Percentiles rank a stretch among this genome's conserved stretches.
Evolutionary conservation across 1,140 invertebrate genomes (phyloP).

Genomic region (Euwallacea similis): DNA sequence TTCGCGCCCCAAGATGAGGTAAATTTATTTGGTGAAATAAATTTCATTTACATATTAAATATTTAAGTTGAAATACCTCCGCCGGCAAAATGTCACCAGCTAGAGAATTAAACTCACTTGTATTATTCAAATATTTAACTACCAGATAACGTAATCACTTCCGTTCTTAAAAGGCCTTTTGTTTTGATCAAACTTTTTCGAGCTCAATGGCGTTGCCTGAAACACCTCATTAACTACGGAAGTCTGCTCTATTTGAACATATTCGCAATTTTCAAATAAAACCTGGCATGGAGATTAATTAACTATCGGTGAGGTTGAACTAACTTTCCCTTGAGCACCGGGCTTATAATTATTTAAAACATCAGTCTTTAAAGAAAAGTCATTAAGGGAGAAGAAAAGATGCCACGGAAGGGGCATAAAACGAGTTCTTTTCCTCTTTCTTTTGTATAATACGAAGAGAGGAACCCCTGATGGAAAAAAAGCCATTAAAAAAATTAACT

Average conservation of each 20-base stretch:
- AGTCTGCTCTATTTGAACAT: background rate
- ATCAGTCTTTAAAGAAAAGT: slow-evolving; percentile 30
- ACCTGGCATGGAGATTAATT: slow-evolving; percentile 1
- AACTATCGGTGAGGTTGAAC: slow-evolving; percentile 10
- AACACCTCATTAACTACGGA: slow-evolving; percentile 11
- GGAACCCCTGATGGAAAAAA: slow-evolving; percentile 23
- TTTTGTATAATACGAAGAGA: slow-evolving; percentile 25
- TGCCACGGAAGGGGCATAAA: slow-evolving; percentile 29
- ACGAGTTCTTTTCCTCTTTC: slow-evolving; percentile 22
- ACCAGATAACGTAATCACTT: too few species aligned
- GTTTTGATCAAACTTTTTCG: background rate
- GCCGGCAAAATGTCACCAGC: too few species aligned
- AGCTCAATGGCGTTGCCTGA: slow-evolving; percentile 1
- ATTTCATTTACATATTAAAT: slow-evolving; percentile 5
- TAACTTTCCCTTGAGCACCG: slow-evolving; percentile 10
- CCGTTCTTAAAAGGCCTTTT: background rate
- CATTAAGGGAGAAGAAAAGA: slow-evolving; percentile 29
- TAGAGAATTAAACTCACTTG: too few species aligned
- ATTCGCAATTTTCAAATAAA: background rate
- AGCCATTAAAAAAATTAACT: slow-evolving; percentile 34
- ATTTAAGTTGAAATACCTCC: background rate
- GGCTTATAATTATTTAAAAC: slow-evolving; percentile 30
- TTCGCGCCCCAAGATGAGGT: background rate
- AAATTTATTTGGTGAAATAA: slow-evolving; percentile 3
- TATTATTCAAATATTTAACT: too few species aligned